A percentile compares a stretch with the other conserved stretches of the same genome.
phyloP scores from a whole-genome alignment of 2,888 invertebrate genomes.

The Tiphia femorata region DNA sequence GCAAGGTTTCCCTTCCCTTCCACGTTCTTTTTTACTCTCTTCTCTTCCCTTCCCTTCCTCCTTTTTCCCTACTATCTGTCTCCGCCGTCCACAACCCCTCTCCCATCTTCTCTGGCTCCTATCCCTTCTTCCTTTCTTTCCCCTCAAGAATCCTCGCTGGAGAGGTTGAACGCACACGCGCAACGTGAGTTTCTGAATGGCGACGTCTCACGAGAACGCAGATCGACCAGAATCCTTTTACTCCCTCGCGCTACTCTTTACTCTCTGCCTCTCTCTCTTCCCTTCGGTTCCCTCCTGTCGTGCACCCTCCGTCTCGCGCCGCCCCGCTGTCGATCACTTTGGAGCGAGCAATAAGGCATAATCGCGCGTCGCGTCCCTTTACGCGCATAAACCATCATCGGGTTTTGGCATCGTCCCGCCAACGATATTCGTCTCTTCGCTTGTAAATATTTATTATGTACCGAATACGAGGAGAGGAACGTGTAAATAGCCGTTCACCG shows the following conservation, averaged over 20 bases:
- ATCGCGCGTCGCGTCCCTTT: conserved; percentile 21
- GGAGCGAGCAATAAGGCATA: conserved; percentile 32
- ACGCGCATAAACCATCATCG: conserved; percentile 22
- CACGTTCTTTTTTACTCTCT: conserved; percentile 3
- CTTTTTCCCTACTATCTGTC: too few species aligned
- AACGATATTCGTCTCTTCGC: conserved; percentile 24
- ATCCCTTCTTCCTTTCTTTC: too few species aligned
- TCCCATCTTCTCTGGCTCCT: too few species aligned
- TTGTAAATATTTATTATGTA: conserved; percentile 43
- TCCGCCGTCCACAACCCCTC: too few species aligned
- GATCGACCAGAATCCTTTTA: conserved; percentile 13
- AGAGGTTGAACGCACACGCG: conserved; percentile 20
- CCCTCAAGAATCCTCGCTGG: too few species aligned
- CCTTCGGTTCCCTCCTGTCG: too few species aligned
- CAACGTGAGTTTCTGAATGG: conserved; percentile 35
- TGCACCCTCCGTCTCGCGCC: neutral
- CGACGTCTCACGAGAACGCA: conserved; percentile 28
- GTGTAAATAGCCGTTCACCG: conserved; percentile 39
- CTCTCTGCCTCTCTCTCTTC: too few species aligned
- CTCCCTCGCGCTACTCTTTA: too few species aligned
- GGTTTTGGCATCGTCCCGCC: conserved; percentile 17
- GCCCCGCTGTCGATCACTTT: conserved; percentile 30
- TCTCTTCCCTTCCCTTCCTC: conserved; percentile 1
- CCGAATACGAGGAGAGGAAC: conserved; percentile 27
- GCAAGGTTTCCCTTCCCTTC: conserved; percentile 32